Percentiles rank a stretch among this genome's conserved stretches.
phyloP scores from a whole-genome alignment of 2,797 vertebrate genomes.

The Gymnoscopelus braueri region DNA sequence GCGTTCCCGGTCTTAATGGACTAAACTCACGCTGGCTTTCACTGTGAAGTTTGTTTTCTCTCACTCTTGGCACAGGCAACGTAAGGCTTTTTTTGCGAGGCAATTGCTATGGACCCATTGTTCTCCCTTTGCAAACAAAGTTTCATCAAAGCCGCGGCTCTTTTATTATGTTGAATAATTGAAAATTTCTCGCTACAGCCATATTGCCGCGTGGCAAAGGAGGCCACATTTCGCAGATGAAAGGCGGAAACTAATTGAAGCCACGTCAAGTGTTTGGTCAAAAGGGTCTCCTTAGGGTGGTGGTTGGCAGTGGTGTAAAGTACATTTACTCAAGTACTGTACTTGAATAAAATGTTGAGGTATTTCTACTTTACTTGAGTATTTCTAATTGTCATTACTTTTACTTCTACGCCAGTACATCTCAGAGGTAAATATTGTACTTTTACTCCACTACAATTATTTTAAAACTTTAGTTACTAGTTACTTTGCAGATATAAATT shows the following conservation, averaged over 20 bases:
- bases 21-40: too few relatives aligned
- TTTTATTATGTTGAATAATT: conserved; percentile 64
- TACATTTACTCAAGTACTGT: too few relatives aligned
- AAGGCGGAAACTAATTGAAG: conserved; percentile 51
- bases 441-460: too few relatives aligned
- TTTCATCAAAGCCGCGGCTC: conserved; percentile 41
- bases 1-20: too few relatives aligned
- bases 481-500: too few relatives aligned
- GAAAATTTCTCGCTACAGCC: conserved; percentile 34
- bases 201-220: conserved; percentile 22
- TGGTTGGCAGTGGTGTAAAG: too few relatives aligned
- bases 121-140: conserved; percentile 41
- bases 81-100: conserved; percentile 13
- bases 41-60: not conserved
- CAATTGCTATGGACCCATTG: conserved; percentile 13
- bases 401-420: too few relatives aligned
- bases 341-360: too few relatives aligned
- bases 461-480: too few relatives aligned
- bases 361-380: too few relatives aligned
- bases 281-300: conserved; percentile 29
- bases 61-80: not conserved
- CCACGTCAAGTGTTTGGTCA: conserved; percentile 24
- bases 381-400: too few relatives aligned
- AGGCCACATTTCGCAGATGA: conserved; percentile 41
- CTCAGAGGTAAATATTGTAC: too few relatives aligned